Base-by-base conservation (phyloP, 2,888 invertebrate genomes). In the Hedya salicella region DNA sequence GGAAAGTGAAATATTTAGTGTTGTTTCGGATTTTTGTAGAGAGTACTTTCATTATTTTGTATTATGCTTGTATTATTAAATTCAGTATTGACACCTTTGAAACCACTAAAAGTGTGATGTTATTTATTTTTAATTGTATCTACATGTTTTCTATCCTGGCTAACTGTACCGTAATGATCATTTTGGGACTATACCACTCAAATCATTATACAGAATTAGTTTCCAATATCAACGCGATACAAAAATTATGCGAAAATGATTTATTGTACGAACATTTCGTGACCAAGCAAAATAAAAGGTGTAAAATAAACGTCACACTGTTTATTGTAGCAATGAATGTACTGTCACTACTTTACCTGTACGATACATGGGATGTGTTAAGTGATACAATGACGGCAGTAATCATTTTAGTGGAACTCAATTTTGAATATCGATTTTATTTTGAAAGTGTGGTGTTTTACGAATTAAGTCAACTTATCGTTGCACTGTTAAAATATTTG, bases 401-500 rank as follows among this genome's bases (percentile, higher is more conserved):
- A n/a, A 1, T n/a, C 6, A 8, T n/a, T 8, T 5, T 44, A 32
- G 5, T 44, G 0, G 42, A 6, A 44, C 1, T 13, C 4, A 13
- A 1, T 4, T 13, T 30, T 42, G 42, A 42, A 30, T 42, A 30
- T 16, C 14, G 56, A 6, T 44, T 30, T 17, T 44, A 6, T 30
- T 56, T 1, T 44, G 44, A 44, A 44, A 56, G 11, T 44, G 0
- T 60, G 21, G 21, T 60, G 3, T 60, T 39, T 21, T 60, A 39
- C 30, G 56, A 44, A 13, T 17, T 56, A 4, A 44, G 44, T 44
- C 4, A 30, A 11, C 16, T 30, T 16, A 4, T 32, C 13, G 30
- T 39, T 8, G 14, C 13, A 3, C 5, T 11, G 0, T 49, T 60
- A 14, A 48, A 49, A 49, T 60, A 48, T 49, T 14, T 60, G 16